phyloP scores from a whole-genome alignment of 2,888 invertebrate genomes.

The Troilus luridus region DNA sequence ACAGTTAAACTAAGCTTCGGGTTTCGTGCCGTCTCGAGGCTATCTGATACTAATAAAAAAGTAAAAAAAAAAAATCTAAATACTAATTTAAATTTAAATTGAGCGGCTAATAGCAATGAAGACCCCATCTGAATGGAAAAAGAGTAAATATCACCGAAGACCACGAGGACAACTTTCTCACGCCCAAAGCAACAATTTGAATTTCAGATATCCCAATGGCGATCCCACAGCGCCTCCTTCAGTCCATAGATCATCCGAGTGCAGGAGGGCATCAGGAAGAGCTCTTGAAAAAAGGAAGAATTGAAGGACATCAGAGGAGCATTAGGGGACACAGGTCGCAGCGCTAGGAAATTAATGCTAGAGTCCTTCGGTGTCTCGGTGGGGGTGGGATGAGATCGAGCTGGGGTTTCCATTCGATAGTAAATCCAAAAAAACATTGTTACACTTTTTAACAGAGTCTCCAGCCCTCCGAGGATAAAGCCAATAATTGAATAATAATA shows the following conservation, averaged over 20 bases:
- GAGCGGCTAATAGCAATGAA: not conserved
- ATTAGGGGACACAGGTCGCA: not conserved
- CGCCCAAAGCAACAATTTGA: not conserved
- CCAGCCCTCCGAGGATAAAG: too few relatives aligned
- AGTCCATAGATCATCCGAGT: not conserved
- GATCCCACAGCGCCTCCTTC: not conserved
- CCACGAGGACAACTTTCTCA: conserved; percentile 1
- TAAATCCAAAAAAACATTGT: too few relatives aligned
- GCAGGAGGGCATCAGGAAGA: not conserved
- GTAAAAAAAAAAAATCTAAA: not conserved
- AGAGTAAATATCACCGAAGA: not conserved
- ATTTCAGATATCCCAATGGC: conserved; percentile 3
- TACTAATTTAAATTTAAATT: not conserved
- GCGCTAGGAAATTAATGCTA: not conserved
- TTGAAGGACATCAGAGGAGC: conserved; percentile 9
- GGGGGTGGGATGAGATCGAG: not conserved
- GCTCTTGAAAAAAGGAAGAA: not conserved
- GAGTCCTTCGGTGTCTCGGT: not conserved
- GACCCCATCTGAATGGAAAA: not conserved
- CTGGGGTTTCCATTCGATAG: not conserved
- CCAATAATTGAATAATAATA: too few relatives aligned
- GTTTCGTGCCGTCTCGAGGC: not conserved
- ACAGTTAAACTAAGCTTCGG: not conserved
- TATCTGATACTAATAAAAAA: not conserved
- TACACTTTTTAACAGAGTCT: too few relatives aligned